Base-by-base conservation (phyloP, 2,113 vertebrate species). In the Thinocorus orbignyianus region DNA sequence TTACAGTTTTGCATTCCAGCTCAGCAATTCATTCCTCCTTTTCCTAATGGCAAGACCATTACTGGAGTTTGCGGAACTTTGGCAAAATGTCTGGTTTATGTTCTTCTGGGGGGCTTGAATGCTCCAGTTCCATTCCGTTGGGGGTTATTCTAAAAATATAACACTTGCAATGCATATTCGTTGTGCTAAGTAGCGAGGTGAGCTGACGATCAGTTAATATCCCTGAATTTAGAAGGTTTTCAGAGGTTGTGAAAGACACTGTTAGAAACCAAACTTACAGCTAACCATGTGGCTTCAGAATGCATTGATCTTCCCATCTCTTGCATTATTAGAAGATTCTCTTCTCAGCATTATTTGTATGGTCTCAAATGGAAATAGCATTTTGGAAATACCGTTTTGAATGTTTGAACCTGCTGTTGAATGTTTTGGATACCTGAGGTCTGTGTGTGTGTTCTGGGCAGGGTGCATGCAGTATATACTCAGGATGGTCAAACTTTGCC, bases 1-100 rank as follows among this genome's bases (percentile, higher is more conserved):
- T 96, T 94, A 73, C 74, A 77, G 14, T 93, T 95, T 90, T 62
- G 35, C 82, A 81, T 96, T 96, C 90, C 93, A 95, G 41, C 58
- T 73, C 79, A 66, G 88, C 49, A 77, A 46, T 90, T 93, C 35
- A 17, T 88, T 82, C 80, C 88, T 90, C 28, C 11, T 69, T 80
- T 78, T 58, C 31, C 54, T 88, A 82, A 91, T 54, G 87, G 93
- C 64, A 51, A 16, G 52, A 52, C 44, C 37, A 7, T 85, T 58
- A 24, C 41, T 42, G 46, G 57, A 51, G 71, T 80, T 88, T 37
- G 33, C 37, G 0, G 44, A 66, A 42, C 81, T 79, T 76, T 0
- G 3, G 37, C 13, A 64, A 49, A 93, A n/a, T 7, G 23, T 15
- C n/a, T 79, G 39, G 19, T 46, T 92, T 26, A 2, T 31, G 8